Evolutionary conservation across 2,113 vertebrate species (phyloP).

Genomic region (Turnix velox): DNA sequence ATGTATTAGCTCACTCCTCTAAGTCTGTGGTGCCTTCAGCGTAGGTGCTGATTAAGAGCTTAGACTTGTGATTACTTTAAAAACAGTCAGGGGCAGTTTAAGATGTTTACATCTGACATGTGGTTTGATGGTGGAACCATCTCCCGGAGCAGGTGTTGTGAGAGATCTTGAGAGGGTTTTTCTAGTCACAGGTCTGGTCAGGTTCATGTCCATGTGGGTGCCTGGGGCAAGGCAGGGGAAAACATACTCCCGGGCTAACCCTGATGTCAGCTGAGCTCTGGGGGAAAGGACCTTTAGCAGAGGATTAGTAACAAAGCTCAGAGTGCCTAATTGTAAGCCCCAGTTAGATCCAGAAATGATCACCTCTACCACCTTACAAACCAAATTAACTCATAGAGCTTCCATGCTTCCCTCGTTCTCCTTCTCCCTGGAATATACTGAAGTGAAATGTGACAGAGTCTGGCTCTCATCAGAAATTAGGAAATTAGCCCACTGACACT

Average conservation of each 20-base stretch:
- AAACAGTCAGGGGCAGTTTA: background rate
- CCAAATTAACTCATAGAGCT: background rate
- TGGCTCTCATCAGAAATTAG: background rate
- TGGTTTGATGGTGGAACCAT: background rate
- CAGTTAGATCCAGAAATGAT: background rate
- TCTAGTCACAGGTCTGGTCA: fast-evolving
- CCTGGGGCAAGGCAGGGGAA: background rate
- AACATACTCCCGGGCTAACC: background rate
- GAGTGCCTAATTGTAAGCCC: background rate
- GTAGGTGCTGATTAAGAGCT: background rate
- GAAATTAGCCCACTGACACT: background rate
- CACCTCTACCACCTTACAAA: background rate
- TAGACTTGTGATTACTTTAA: background rate
- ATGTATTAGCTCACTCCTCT: background rate
- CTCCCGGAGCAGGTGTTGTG: background rate
- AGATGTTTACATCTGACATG: background rate
- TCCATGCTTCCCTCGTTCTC: background rate
- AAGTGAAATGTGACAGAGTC: background rate
- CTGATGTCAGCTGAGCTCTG: background rate
- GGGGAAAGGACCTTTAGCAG: background rate
- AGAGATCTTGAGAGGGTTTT: background rate
- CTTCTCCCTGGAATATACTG: background rate
- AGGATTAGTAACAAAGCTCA: background rate
- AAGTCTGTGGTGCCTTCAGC: background rate
- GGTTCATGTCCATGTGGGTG: background rate